Conservation (phyloP, 2,113 vertebrate species). For the Pluvialis apricaria region DNA sequence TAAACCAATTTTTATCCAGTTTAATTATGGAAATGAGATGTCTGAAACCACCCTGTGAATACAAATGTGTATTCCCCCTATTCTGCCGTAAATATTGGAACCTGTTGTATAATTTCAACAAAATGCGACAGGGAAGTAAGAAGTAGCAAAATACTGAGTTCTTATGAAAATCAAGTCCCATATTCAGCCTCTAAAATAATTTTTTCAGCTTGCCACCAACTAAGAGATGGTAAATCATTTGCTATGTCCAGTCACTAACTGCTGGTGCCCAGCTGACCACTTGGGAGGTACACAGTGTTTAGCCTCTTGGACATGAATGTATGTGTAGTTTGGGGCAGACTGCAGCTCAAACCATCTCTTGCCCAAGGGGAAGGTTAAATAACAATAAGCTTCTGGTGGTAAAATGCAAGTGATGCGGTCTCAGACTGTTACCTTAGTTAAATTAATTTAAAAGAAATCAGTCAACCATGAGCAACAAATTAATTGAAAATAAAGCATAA, state of each 20-base stretch:
- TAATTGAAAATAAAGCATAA: not conserved
- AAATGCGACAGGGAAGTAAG: not conserved
- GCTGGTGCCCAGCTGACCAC: not conserved
- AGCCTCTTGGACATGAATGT: not conserved
- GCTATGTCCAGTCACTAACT: not conserved
- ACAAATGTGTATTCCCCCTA: rapidly evolving
- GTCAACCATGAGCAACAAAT: not conserved
- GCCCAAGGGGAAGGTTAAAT: not conserved
- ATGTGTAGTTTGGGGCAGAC: not conserved
- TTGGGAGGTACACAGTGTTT: not conserved
- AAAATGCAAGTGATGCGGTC: not conserved
- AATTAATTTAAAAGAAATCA: not conserved
- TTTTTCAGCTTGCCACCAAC: not conserved
- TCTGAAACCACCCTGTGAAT: not conserved
- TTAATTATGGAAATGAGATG: not conserved
- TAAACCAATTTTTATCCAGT: not conserved
- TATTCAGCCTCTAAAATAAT: not conserved
- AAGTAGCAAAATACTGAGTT: not conserved
- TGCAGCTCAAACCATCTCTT: not conserved
- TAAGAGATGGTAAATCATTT: not conserved
- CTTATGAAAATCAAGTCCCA: not conserved
- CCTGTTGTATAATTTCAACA: not conserved
- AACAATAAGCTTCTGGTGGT: not conserved
- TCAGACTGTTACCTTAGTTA: not conserved
- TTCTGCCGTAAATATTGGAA: not conserved